A percentile compares a stretch with the other conserved stretches of the same genome.
phyloP scores from a whole-genome alignment of 2,113 vertebrate species.

The Motacilla tschutschensis region DNA sequence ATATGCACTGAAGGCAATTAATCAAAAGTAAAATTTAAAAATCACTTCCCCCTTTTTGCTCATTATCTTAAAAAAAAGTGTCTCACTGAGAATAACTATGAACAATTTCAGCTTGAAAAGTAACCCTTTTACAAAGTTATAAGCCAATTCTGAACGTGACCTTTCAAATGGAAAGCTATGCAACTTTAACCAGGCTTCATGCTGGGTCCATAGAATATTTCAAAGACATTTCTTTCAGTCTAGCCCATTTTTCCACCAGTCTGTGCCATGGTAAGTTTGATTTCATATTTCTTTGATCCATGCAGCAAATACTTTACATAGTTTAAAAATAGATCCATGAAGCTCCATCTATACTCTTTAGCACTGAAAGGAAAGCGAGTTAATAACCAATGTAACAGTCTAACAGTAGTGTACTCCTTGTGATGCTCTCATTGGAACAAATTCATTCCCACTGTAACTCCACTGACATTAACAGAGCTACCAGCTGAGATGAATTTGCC shows the following conservation, averaged over 20 bases:
- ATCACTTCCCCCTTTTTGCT: neutral
- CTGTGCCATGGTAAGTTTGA: conserved; percentile 33
- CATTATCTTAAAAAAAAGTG: conserved; percentile 20
- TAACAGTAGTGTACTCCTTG: conserved; percentile 22
- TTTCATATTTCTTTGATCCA: neutral
- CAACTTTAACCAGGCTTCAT: conserved; percentile 50
- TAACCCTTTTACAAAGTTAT: conserved; percentile 25
- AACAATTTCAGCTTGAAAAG: conserved; percentile 40
- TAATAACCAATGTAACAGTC: conserved; percentile 32
- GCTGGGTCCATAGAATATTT: conserved; percentile 45
- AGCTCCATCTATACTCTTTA: conserved; percentile 16
- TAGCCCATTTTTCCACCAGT: conserved; percentile 14
- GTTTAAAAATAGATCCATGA: conserved; percentile 42
- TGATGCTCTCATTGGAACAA: conserved; percentile 38
- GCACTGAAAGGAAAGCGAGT: conserved; percentile 4
- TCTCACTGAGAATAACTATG: conserved; percentile 32
- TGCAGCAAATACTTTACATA: conserved; percentile 61
- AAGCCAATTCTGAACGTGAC: conserved; percentile 32
- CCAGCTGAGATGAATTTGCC: conserved; percentile 49
- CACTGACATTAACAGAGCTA: conserved; percentile 33
- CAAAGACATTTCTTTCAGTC: conserved; percentile 48
- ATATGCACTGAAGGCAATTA: conserved; percentile 5
- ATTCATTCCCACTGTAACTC: conserved; percentile 29
- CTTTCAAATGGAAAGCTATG: conserved; percentile 54
- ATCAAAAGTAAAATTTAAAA: conserved; percentile 48